Conservation (phyloP, 2,113 vertebrate species). For the Neogale vison region DNA sequence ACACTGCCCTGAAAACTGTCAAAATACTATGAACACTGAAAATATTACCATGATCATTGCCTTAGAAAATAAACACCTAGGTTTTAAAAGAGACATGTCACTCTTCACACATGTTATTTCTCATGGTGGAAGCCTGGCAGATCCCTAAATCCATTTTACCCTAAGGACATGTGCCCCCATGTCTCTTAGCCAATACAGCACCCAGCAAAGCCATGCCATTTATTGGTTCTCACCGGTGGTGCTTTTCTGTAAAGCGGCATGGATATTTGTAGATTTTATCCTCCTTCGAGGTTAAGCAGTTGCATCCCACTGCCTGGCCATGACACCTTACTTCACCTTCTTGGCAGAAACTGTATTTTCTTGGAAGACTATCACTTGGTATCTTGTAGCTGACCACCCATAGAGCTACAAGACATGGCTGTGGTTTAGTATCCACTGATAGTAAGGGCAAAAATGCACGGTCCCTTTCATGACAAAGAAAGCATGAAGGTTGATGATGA, state of each 20-base stretch:
- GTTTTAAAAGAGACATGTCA: background rate
- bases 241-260: background rate
- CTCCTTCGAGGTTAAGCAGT: background rate
- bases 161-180: background rate
- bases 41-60: background rate
- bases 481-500: background rate
- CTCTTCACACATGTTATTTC: background rate
- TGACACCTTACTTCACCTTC: background rate
- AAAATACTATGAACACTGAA: background rate
- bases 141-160: background rate
- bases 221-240: background rate
- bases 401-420: background rate
- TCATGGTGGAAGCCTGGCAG: background rate
- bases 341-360: background rate
- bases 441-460: background rate
- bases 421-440: background rate
- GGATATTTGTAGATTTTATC: background rate
- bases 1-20: background rate
- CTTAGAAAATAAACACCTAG: background rate
- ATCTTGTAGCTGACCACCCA: background rate
- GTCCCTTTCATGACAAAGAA: background rate
- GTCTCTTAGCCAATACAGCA: background rate
- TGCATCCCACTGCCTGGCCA: background rate
- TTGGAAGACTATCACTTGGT: background rate
- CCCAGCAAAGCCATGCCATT: background rate